A percentile compares a stretch with the other conserved stretches of the same genome.
phyloP scores from a whole-genome alignment of 35 echinoderm and acorn worm species.

The Lytechinus pictus region DNA sequence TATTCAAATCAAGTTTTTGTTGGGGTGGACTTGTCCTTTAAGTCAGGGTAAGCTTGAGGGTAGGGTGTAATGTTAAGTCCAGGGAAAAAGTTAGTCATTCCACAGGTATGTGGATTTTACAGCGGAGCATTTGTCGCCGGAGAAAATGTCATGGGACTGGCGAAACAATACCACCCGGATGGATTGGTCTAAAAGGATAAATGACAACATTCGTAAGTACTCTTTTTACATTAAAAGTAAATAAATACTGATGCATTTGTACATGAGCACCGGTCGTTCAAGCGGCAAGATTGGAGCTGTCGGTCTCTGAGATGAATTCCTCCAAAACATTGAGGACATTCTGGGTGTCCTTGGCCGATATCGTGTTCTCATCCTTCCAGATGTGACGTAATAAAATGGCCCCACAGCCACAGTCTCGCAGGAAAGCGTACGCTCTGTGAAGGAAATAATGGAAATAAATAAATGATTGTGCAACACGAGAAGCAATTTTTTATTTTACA shows the following conservation, averaged over 20 bases:
- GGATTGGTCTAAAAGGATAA: background rate
- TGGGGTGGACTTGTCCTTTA: too few relatives aligned
- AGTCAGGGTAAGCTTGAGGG: too few relatives aligned
- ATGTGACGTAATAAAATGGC: constrained; percentile 83
- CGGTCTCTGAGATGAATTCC: constrained; percentile 84
- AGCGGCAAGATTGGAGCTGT: constrained; percentile 55
- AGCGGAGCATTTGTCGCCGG: too few relatives aligned
- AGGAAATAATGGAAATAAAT: background rate
- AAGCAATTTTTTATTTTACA: background rate
- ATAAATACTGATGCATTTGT: background rate
- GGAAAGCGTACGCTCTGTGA: constrained; percentile 79
- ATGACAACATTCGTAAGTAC: background rate
- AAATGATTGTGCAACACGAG: background rate
- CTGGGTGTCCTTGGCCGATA: constrained; percentile 79
- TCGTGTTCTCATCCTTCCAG: constrained; percentile 89
- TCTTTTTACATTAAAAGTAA: background rate
- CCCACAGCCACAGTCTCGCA: constrained; percentile 81
- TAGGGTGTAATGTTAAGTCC: too few relatives aligned
- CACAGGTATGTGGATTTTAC: too few relatives aligned
- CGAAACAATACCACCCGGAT: too few relatives aligned
- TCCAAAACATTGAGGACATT: constrained; percentile 79
- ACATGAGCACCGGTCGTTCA: background rate
- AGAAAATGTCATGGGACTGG: too few relatives aligned
- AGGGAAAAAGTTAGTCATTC: too few relatives aligned
- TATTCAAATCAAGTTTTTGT: too few relatives aligned